phyloP scores from a whole-genome alignment of 2,113 vertebrate species.

The Pontoporia blainvillei region DNA sequence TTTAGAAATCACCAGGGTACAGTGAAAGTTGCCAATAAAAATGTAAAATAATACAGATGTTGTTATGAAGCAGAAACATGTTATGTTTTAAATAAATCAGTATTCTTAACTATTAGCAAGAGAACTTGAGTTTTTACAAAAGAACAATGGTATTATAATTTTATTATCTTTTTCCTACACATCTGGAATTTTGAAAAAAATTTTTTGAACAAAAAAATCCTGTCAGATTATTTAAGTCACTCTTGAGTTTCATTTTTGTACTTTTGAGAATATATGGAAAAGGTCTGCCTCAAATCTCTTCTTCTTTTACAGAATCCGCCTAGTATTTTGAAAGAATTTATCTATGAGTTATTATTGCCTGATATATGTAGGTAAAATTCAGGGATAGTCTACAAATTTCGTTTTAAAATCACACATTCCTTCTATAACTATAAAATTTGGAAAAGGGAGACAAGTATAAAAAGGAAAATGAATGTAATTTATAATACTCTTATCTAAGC shows the following conservation, averaged over 20 bases:
- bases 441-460: neutral
- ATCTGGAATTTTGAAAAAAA: slow-evolving; percentile 73
- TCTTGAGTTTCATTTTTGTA: slow-evolving; percentile 62
- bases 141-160: slow-evolving; percentile 62
- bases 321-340: slow-evolving; percentile 53
- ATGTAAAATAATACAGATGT: slow-evolving; percentile 84
- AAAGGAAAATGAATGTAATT: neutral
- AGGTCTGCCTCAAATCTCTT: slow-evolving; percentile 46
- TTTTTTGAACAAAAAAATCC: slow-evolving; percentile 48
- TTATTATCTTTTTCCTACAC: slow-evolving; percentile 71
- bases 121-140: slow-evolving; percentile 72
- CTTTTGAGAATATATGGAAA: slow-evolving; percentile 70
- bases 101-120: slow-evolving; percentile 77
- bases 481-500: neutral
- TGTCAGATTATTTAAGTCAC: slow-evolving; percentile 65
- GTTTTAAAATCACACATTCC: slow-evolving; percentile 7
- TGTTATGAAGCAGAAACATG: slow-evolving; percentile 83
- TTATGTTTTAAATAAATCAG: slow-evolving; percentile 78
- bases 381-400: neutral
- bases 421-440: slow-evolving; percentile 13
- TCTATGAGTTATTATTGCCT: neutral
- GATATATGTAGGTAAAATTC: neutral
- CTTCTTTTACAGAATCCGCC: slow-evolving; percentile 32
- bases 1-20: slow-evolving; percentile 79
- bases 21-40: slow-evolving; percentile 83